Evolutionary conservation across 2,113 vertebrate species (phyloP), one percentile per base, ranked within the genome.

Genomic region (Dendrocopos noguchii): DNA sequence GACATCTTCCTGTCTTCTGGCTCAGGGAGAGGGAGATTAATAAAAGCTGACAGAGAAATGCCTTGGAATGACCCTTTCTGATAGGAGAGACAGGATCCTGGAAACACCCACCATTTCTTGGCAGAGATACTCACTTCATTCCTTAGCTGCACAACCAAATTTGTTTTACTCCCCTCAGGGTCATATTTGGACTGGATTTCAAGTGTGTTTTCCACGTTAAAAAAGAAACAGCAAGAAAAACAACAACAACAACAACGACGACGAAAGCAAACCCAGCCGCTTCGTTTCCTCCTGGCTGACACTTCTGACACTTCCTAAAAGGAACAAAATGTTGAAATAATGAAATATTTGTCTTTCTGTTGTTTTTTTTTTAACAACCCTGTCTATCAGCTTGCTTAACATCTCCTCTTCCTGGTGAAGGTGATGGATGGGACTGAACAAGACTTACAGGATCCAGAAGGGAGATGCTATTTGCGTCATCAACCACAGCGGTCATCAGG

Each of bases 271-370:
- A 0, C 1, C 2, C 72, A 61, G 27, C 4, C 3, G 15, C n/a
- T 93, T 72, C 63, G 27, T 79, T 96, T 94, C 77, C 75, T 95
- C 96, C 87, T 97, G 90, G 33, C 95, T 96, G 91, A 93, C 68
- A 66, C 90, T 85, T 66, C 59, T 87, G 85, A 95, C 71, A 90
- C 96, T 91, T 96, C 74, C 87, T 57, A 50, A 90, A 92, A 81
- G 79, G 80, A 88, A 66, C 24, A 83, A 93, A 82, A 81, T 72
- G 56, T 47, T 93, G 84, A 80, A 91, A 84, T 56, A 81, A 80
- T 61, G 29, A 92, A 73, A 55, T 57, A 15, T 83, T 88, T 85
- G 94, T 73, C 20, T 52, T 68, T 88, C 87, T 90, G 74, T 67
- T 29, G 91, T 73, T 56, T 85, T 91, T 74, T 95, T 90, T 77